Conservation (phyloP, 2,888 invertebrate species). For the Nebria salina region DNA sequence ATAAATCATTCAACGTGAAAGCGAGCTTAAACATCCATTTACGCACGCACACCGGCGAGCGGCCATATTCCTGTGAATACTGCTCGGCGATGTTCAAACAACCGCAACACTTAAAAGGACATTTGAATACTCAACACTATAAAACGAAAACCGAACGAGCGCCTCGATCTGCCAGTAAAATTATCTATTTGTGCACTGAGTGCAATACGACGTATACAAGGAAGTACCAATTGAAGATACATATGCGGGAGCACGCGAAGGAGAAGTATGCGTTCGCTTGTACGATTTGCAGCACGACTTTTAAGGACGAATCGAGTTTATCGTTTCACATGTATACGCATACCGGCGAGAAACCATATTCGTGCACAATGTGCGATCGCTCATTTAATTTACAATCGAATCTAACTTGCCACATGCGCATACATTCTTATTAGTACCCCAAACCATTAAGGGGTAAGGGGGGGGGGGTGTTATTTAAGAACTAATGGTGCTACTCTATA, state of each 20-base stretch:
- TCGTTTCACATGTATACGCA: not conserved
- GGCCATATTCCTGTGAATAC: constrained; percentile 3
- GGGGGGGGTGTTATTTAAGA: too few species aligned
- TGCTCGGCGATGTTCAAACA: not conserved
- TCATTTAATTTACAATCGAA: not conserved
- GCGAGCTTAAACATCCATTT: not conserved
- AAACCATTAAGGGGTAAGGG: not conserved
- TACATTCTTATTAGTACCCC: not conserved
- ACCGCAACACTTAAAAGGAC: not conserved
- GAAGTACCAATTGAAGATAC: not conserved
- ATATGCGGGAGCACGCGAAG: not conserved
- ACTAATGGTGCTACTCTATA: too few species aligned
- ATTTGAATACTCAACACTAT: not conserved
- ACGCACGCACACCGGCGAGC: constrained; percentile 5
- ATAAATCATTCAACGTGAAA: not conserved
- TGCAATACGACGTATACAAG: not conserved
- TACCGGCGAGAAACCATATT: not conserved
- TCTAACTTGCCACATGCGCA: not conserved
- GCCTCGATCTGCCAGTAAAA: not conserved
- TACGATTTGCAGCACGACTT: not conserved
- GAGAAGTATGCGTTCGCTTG: not conserved
- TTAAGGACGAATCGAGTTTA: not conserved
- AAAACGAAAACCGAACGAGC: not conserved
- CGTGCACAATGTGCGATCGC: not conserved
- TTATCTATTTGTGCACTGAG: not conserved